A percentile compares a stretch with the other conserved stretches of the same genome.
Evolutionary conservation across 2,113 vertebrate species (phyloP).

Genomic region (Cephalopterus ornatus): DNA sequence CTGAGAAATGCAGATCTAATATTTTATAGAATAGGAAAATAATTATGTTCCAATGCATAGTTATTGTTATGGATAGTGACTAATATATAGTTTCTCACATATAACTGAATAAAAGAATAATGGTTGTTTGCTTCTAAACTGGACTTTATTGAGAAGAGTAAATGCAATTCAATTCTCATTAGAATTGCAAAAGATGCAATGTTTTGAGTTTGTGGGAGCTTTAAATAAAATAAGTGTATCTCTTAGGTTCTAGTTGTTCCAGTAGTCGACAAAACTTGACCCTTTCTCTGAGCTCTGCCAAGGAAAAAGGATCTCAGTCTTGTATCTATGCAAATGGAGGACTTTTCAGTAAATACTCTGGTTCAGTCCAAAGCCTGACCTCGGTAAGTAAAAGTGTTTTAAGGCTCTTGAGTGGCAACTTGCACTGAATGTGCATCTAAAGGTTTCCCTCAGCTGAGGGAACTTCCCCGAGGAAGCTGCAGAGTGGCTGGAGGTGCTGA

Average conservation of each 20-base stretch:
- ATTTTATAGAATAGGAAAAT: not conserved
- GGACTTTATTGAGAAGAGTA: not conserved
- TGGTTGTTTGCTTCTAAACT: not conserved
- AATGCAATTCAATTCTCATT: not conserved
- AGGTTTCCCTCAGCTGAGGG: not conserved
- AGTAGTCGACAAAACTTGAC: constrained; percentile 84
- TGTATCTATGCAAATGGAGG: constrained; percentile 76
- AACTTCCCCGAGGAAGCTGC: not conserved
- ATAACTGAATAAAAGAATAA: not conserved
- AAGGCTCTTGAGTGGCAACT: not conserved
- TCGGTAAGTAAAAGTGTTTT: constrained; percentile 78
- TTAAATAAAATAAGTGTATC: not conserved
- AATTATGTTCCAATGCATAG: not conserved
- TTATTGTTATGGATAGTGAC: not conserved
- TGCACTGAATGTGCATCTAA: not conserved
- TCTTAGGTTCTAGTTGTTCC: constrained; percentile 82
- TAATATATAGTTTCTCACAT: not conserved
- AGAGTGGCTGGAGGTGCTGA: not conserved
- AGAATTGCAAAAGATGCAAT: not conserved
- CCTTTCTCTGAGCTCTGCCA: constrained; percentile 81
- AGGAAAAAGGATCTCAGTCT: constrained; percentile 79
- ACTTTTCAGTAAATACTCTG: constrained; percentile 85
- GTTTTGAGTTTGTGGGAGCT: not conserved
- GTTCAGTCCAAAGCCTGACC: constrained; percentile 86
- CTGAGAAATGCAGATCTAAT: not conserved